Base-by-base conservation (phyloP, 2,888 invertebrate genomes). In the Lordiphosa fenestrarum region DNA sequence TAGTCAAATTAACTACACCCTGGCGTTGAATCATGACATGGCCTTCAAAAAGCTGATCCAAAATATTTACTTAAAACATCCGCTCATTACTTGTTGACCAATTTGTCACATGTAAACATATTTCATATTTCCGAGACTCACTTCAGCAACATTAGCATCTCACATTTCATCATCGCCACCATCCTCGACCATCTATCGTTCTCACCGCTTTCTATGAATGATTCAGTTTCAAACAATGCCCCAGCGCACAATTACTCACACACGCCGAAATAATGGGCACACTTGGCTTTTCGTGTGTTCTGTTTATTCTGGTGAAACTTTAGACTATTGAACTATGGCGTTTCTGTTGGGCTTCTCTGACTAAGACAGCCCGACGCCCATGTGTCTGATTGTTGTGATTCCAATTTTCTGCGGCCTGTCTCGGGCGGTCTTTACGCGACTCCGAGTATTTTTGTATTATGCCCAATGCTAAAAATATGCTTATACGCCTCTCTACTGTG, bases 271-370 rank as follows among this genome's bases (percentile, higher is more conserved):
- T 50, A 37, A 49, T 49, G 47, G 21, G 36, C 50, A 59, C 56
- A 65, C 52, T 35, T 19, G 51, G 60, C 51, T 38, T 49, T 56
- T 65, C 40, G 44, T 51, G 25, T 51, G 19, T 49, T 25, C 9
- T 19, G 12, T 39, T 52, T 53, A 42, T 62, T 73, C 70, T 57
- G 48, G 56, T 64, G 83, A 80, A 78, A 80, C 69, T 70, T 62
- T 80, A 83, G 81, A 78, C 83, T 83, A 73, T 78, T 78, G 77
- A 78, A 78, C 77, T 72, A 60, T 72, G 71, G 69, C 57, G 64
- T 56, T 63, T 69, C 36, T n/a, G 44, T 30, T 44, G 36, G 33
- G 36, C 46, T 19, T 52, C 50, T 62, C 63, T 53, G 61, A 62
- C 65, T 49, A 50, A 53, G 56, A 41, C 37, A 38, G 41, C 36